A percentile compares a stretch with the other conserved stretches of the same genome.
Evolutionary conservation across 2,888 invertebrate genomes (phyloP).

Genomic region (Apodemia zela): DNA sequence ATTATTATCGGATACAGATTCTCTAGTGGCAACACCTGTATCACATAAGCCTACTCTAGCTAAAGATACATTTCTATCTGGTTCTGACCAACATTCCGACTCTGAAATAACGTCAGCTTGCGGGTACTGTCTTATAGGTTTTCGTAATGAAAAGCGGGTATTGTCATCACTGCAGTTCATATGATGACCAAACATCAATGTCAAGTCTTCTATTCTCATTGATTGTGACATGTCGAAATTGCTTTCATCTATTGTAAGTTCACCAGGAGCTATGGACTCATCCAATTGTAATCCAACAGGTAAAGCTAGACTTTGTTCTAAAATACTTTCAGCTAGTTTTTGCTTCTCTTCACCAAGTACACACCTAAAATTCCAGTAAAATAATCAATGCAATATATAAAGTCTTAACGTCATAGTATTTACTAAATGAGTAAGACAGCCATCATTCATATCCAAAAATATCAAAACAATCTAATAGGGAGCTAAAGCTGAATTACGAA

Average conservation of each 20-base stretch:
- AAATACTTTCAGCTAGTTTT: conserved; percentile 68
- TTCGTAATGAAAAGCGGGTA: conserved; percentile 42
- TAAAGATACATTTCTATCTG: conserved; percentile 89
- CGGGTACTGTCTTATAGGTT: conserved; percentile 46
- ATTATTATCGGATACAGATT: conserved; percentile 55
- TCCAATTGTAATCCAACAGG: conserved; percentile 71
- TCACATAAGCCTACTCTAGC: conserved; percentile 86
- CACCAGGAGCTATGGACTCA: conserved; percentile 69
- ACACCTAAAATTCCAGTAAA: conserved; percentile 46
- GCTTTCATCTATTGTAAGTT: conserved; percentile 69
- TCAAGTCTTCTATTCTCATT: conserved; percentile 67
- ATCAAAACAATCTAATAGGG: no score
- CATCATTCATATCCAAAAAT: no score
- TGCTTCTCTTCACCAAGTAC: conserved; percentile 74
- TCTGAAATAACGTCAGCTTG: conserved; percentile 77
- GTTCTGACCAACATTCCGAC: conserved; percentile 93
- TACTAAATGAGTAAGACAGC: no score
- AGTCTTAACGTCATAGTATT: no score
- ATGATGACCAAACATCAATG: conserved; percentile 73
- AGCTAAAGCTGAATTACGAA: no score
- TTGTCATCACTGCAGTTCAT: conserved; percentile 51
- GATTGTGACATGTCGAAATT: conserved; percentile 67
- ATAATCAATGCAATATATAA: not conserved
- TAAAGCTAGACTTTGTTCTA: conserved; percentile 71
- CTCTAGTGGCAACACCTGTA: conserved; percentile 49